Conservation (phyloP, 2,113 vertebrate species). For the pig (Sus scrofa) region DNA sequence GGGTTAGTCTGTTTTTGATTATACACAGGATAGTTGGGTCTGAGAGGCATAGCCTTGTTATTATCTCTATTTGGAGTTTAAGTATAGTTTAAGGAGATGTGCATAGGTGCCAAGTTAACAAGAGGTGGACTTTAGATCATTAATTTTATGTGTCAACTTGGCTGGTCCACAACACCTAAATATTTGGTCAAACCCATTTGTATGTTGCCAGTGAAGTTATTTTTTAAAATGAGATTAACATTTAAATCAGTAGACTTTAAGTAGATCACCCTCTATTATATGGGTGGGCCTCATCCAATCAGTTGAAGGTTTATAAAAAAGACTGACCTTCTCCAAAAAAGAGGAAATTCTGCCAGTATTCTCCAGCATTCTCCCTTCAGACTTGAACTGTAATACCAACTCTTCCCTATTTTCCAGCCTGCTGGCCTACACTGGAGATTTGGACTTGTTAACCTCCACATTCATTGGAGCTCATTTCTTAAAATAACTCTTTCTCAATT, state of each 20-base stretch:
- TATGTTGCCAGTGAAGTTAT: neutral
- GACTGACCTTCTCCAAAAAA: neutral
- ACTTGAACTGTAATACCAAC: too few species aligned
- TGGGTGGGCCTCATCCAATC: neutral
- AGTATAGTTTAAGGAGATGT: neutral
- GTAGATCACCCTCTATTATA: neutral
- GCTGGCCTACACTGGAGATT: too few species aligned
- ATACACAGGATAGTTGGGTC: neutral
- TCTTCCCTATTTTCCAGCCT: too few species aligned
- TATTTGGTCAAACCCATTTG: neutral
- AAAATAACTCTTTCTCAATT: too few species aligned
- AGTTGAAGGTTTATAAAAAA: neutral
- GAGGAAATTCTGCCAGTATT: too few species aligned
- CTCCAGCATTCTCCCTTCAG: too few species aligned
- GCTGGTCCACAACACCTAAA: neutral
- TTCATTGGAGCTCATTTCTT: too few species aligned
- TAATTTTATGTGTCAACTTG: neutral
- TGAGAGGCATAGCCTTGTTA: neutral
- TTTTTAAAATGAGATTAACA: neutral
- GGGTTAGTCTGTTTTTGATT: neutral
- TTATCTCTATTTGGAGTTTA: neutral
- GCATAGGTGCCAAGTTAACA: neutral
- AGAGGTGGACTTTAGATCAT: neutral
- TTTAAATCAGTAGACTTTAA: neutral
- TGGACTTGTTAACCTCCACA: too few species aligned